Evolutionary conservation across 2,797 vertebrate genomes (phyloP).

Genomic region (Bradypus variegatus): DNA sequence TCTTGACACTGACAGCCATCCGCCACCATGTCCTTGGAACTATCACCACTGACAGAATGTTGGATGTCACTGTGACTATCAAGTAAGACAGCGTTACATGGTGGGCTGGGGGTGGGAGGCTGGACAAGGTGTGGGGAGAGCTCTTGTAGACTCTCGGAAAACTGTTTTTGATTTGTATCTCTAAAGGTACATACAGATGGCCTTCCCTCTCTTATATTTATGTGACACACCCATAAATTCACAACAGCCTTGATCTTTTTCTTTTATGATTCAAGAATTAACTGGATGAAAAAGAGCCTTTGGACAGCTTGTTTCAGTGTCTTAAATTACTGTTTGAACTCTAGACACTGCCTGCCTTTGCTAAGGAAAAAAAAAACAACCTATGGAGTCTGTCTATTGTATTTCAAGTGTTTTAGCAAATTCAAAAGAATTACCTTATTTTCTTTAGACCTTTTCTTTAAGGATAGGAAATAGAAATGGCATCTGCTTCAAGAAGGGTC

Average conservation of each 20-base stretch:
- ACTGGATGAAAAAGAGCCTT: neutral
- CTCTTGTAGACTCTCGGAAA: neutral
- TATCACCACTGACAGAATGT: constrained; percentile 91
- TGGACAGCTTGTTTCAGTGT: neutral
- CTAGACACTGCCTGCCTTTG: neutral
- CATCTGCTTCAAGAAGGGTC: neutral
- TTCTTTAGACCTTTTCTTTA: neutral
- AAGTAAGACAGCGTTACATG: constrained; percentile 78
- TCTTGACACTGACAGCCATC: constrained; percentile 93
- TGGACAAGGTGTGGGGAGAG: neutral
- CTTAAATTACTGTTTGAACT: constrained; percentile 23
- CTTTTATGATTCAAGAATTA: neutral
- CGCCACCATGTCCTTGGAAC: constrained; percentile 95
- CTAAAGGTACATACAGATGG: neutral
- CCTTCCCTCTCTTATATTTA: neutral
- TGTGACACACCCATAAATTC: neutral
- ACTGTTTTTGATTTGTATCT: neutral
- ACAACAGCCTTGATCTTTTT: neutral
- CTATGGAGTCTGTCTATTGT: neutral
- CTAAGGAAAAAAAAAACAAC: neutral
- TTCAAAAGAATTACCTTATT: neutral
- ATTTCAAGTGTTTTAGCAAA: constrained; percentile 30
- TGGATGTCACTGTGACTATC: constrained; percentile 94
- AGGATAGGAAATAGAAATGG: neutral
- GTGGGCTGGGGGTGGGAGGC: neutral